Evolutionary conservation across 2,888 invertebrate genomes (phyloP), one percentile per base, ranked within the genome.

Genomic region (Choreutis nemorana): DNA sequence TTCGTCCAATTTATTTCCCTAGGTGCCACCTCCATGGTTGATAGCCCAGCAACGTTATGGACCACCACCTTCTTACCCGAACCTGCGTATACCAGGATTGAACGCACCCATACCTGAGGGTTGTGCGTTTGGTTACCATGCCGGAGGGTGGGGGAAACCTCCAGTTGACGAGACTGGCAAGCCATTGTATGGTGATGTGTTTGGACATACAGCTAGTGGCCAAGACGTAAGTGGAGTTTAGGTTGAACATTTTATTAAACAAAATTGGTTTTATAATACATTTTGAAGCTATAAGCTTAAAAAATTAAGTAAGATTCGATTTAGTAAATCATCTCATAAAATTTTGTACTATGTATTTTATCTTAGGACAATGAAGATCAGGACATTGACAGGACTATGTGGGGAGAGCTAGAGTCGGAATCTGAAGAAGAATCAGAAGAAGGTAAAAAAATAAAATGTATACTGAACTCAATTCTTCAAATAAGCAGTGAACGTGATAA

Each of bases 131-230:
- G 99, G 99, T 10, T 99, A 99, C 68, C 98, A 99, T 75, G 97
- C 98, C 1, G 99, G 97, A 21, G 98, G 98, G 14, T 99, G 98
- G 98, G 98, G 99, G 35, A 99, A 99, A 64, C 99, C 99, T 7
- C 99, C 99, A 0, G 99, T 99, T 0, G 99, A 99, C 70, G 98
- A 98, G 70, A 90, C 89, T 37, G 99, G 99, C 20, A 91, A 96
- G 61, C 99, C 99, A 1, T 77, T 99, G 1, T 99, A 99, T 60
- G 99, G 99, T 2, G 99, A 99, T 68, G 99, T 99, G 2, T 99
- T 99, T 58, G 98, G 98, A 3, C 89, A 93, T 8, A 87, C 86
- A 36, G 81, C 83, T 24, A 82, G 81, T 15, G 87, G 89, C 2
- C 82, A 86, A 21, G 91, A 91, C 61, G 88, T 87, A 46, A 82